These are phyloP conservation scores for Sinocyclocheilus anshuiensis DNA, from an alignment of 2,113 vertebrate species.

Conservation along the genomic window DNA sequence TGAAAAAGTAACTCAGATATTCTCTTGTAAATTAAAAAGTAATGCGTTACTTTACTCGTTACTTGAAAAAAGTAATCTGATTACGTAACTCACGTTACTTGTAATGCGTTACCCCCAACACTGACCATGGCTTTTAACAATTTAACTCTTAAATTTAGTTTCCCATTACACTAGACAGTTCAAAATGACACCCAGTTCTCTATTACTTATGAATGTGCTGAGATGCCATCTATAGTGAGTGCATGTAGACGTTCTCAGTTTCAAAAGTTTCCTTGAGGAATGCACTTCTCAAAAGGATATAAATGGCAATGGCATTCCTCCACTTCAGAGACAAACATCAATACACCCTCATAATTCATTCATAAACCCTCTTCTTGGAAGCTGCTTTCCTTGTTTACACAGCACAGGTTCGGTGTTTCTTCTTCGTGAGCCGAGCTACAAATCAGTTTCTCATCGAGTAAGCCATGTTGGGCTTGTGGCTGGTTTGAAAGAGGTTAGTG, in stretches of 20 bases:
- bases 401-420: constrained; percentile 39
- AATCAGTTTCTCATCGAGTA: constrained; percentile 17
- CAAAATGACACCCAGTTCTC: constrained; percentile 50
- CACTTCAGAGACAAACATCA: constrained; percentile 50
- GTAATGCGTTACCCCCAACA: too few relatives aligned
- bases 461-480: neutral
- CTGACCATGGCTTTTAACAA: neutral
- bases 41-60: too few relatives aligned
- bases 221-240: constrained; percentile 33
- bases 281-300: constrained; percentile 45
- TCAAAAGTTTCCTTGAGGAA: constrained; percentile 29
- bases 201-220: constrained; percentile 75
- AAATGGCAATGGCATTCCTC: constrained; percentile 40
- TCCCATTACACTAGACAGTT: neutral
- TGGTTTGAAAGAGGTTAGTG: constrained; percentile 21
- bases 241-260: constrained; percentile 37
- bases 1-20: too few relatives aligned
- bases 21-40: too few relatives aligned
- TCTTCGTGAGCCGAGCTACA: constrained; percentile 20
- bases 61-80: too few relatives aligned
- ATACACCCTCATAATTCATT: constrained; percentile 54
- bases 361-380: constrained; percentile 65
- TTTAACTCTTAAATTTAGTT: neutral
- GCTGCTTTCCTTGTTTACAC: constrained; percentile 42
- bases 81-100: too few relatives aligned